Evolutionary conservation across 1,140 invertebrate genomes (phyloP), one percentile per base, ranked within the genome.

Genomic region (Bombus superbus): DNA sequence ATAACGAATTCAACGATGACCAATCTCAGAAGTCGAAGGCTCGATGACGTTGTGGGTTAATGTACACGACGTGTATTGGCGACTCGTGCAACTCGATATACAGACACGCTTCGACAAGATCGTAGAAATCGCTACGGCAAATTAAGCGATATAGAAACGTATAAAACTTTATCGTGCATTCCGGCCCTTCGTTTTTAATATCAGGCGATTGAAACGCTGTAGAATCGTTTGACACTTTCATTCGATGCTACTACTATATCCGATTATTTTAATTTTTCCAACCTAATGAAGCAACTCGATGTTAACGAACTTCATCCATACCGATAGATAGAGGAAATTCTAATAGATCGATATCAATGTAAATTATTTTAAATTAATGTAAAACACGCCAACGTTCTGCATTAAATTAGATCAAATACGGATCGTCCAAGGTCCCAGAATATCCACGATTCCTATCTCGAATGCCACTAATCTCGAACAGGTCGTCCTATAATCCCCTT

Each of bases 1-100:
- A 79, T 66, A 88, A 47, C 38, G 57, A 81, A 78, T 79, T 76
- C 18, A 18, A 66, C 25, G 81, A 35, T 38, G 62, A n/a, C 64
- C 15, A 73, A 73, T 72, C 35, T 71, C 25, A 44, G 18, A 3
- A 42, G 32, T 13, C 64, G 42, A 40, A 9, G 62, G 42, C 32
- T 68, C 42, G 47, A 32, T 28, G 42, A 79, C 77, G 57, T 18
- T 28, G 3, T 10, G 6, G 35, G 11, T 44, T 18, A 18, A 53
- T 53, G 47, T 53, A 38, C 47, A 32, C 18, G 32, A 32, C 32
- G 32, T 32, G 66, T 38, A 8, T 25, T 28, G 15, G 32, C 3
- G 32, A 8, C 42, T 53, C 18, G 35, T 13, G 5, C n/a, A 6
- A 2, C 25, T 40, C 28, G 5, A 66, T 0, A 38, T 1, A 4